Conservation (phyloP, 64 coral and sea anemone genomes). For the Actinia equina region DNA sequence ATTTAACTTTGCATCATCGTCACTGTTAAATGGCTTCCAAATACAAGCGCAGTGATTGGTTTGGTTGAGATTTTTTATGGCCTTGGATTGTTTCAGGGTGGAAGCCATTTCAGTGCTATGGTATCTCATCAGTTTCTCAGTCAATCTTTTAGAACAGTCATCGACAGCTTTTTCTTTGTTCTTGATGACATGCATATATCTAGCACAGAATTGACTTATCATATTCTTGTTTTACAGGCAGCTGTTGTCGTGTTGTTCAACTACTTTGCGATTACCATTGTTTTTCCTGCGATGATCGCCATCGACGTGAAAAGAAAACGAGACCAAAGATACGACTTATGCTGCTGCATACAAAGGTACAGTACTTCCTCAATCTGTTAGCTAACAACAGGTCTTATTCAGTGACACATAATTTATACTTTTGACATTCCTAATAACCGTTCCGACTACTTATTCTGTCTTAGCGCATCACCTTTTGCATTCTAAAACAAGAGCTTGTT, state of each 20-base stretch:
- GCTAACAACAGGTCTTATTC: too few species aligned
- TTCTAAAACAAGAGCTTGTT: too few species aligned
- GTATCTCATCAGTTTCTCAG: too few species aligned
- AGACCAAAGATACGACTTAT: conserved; percentile 68
- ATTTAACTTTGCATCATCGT: not conserved
- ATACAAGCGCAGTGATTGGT: too few species aligned
- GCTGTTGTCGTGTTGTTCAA: conserved; percentile 82
- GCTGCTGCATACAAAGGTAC: conserved; percentile 78
- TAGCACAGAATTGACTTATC: not conserved
- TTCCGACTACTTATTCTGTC: too few species aligned
- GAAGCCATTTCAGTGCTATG: too few species aligned
- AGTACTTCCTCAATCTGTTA: not conserved
- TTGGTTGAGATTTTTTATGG: not conserved
- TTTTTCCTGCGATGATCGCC: conserved; percentile 94
- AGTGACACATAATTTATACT: too few species aligned
- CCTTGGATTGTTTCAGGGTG: not conserved
- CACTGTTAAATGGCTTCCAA: too few species aligned
- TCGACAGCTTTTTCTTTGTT: too few species aligned
- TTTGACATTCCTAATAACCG: too few species aligned
- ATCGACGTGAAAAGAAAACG: conserved; percentile 73
- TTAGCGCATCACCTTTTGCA: too few species aligned
- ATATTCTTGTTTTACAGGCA: conserved; percentile 49
- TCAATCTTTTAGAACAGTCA: too few species aligned
- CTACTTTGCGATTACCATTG: conserved; percentile 65
- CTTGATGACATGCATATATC: not conserved